Evolutionary conservation across 2,888 invertebrate species (phyloP).

Genomic region (Euplexia lucipara): DNA sequence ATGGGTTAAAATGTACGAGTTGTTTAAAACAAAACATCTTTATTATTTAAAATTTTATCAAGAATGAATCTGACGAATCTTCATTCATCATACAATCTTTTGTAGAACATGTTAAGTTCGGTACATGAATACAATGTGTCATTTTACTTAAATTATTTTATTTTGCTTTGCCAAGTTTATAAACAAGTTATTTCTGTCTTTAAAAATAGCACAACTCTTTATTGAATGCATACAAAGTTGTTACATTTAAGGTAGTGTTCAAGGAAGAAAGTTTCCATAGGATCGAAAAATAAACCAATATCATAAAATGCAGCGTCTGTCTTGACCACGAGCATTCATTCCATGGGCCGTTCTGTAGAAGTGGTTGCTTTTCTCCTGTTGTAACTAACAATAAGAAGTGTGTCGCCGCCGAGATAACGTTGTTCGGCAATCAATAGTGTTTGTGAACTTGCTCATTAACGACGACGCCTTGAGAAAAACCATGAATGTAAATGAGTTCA

Average conservation of each 20-base stretch:
- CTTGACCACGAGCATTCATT: slow-evolving; percentile 1
- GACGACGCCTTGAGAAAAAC: neutral
- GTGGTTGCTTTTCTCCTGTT: slow-evolving; percentile 27
- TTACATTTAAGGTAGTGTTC: no score
- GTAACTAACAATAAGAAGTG: slow-evolving; percentile 33
- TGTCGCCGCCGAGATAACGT: slow-evolving; percentile 26
- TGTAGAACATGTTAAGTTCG: no score
- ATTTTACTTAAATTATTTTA: neutral
- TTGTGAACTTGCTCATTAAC: neutral
- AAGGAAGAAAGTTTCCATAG: no score
- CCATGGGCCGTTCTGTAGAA: slow-evolving; percentile 7
- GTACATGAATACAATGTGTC: no score
- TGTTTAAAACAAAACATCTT: neutral
- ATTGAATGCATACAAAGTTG: no score
- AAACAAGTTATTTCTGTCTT: neutral
- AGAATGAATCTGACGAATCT: neutral
- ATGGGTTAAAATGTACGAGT: neutral
- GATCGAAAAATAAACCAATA: no score
- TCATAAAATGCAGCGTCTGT: no score
- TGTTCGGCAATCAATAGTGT: neutral
- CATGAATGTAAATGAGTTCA: neutral
- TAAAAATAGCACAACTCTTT: no score
- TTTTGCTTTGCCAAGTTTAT: neutral
- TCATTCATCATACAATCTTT: neutral
- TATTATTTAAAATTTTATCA: neutral